A percentile compares a stretch with the other conserved stretches of the same genome.
phyloP scores from a whole-genome alignment of 2,113 vertebrate species.

The Cyanocitta stelleri region DNA sequence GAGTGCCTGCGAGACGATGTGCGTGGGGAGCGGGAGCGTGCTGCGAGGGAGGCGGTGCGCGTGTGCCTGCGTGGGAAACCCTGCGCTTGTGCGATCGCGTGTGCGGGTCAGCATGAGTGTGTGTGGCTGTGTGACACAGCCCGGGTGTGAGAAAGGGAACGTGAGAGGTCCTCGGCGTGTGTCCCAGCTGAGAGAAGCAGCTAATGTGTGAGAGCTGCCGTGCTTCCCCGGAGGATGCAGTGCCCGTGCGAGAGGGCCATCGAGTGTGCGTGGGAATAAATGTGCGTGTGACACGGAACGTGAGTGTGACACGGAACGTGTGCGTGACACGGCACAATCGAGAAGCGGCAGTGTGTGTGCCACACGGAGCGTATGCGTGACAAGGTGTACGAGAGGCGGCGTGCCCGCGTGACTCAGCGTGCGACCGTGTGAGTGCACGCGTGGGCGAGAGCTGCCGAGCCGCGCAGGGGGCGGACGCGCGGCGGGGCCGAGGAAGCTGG shows the following conservation, averaged over 20 bases:
- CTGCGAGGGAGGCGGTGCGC: background rate
- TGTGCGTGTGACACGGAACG: background rate
- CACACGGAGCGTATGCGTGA: background rate
- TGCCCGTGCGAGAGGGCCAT: background rate
- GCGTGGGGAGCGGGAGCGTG: background rate
- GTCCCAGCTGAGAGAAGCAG: background rate
- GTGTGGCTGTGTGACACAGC: background rate
- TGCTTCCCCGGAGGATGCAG: background rate
- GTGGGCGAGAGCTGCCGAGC: conserved; percentile 18
- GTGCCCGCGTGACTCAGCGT: conserved; percentile 30
- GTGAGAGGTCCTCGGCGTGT: background rate
- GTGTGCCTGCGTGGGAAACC: background rate
- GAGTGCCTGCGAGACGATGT: background rate
- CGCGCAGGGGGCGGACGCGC: background rate
- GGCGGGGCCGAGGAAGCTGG: background rate
- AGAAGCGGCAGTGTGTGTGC: background rate
- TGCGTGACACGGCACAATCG: background rate
- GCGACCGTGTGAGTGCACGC: conserved; percentile 16
- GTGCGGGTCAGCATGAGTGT: background rate
- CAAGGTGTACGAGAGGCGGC: background rate
- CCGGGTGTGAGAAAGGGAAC: background rate
- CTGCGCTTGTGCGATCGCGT: background rate
- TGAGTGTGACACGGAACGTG: background rate
- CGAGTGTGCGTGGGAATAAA: background rate
- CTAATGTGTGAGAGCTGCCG: background rate